Base-by-base conservation (phyloP, 2,113 vertebrate species). In the Prolemur simus region DNA sequence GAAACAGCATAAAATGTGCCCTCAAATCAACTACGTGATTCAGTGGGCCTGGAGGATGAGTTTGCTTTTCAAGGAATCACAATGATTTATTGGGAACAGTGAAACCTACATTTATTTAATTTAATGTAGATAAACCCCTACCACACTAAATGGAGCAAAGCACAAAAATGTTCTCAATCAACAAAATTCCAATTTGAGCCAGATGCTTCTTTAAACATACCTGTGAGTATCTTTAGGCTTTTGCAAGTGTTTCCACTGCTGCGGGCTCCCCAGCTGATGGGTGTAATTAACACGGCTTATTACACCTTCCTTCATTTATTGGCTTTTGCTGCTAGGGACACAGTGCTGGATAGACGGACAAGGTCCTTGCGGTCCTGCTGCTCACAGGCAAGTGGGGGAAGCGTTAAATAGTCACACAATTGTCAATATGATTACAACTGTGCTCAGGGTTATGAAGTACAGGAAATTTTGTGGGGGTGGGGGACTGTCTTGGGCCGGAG, bases 51-150 rank as follows among this genome's bases (percentile, higher is more conserved):
- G 5, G 10, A 60, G 34, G 49, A 42, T 49, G 64, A 86, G 78
- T n/a, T 93, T 89, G 12, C n/a, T 94, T 87, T 71, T 71, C 91
- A 91, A 91, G 29, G n/a, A 76, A 83, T 77, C 6, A 4, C 66
- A 73, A 11, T 69, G 68, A 58, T 87, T 81, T 71, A 27, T 47
- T 23, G 42, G 34, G 49, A 92, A 69, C 71, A 78, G 64, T 88
- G 11, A 74, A 84, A 84, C 37, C 21, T 63, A 71, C 29, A 63
- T 83, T 58, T 82, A 87, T 87, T 47, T 63, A 66, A 82, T 60
- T 74, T 71, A 94, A 69, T 5, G 3, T 34, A 84, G 58, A 80
- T 54, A 63, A 83, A 89, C 34, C 23, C 83, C 37, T 1, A 84
- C 60, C 37, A 78, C 54, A 89, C 23, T 54, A 54, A 92, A 23